These are phyloP conservation scores for Rhea americana DNA, from an alignment of 2,113 vertebrate genomes.

Conservation along the genomic window DNA sequence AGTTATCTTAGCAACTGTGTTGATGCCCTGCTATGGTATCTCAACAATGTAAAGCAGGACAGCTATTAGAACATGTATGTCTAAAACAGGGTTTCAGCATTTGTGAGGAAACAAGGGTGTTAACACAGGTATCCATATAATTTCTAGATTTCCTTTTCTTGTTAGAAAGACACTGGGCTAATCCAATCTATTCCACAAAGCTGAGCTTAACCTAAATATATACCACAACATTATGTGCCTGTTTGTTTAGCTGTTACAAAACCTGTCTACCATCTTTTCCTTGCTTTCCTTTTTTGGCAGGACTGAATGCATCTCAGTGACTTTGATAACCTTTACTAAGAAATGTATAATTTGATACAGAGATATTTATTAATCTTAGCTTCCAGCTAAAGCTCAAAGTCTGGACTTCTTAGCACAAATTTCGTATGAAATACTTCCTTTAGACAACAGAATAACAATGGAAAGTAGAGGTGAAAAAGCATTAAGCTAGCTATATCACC, in stretches of 20 bases:
- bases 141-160: background rate
- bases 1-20: background rate
- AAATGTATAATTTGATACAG: background rate
- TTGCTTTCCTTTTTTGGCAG: background rate
- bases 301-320: background rate
- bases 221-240: background rate
- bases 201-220: background rate
- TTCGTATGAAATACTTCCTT: background rate
- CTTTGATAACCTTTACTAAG: background rate
- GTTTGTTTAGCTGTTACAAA: background rate
- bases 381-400: background rate
- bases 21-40: background rate
- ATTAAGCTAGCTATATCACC: slow-evolving; percentile 5
- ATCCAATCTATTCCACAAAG: background rate
- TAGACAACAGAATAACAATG: slow-evolving; percentile 4
- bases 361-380: background rate
- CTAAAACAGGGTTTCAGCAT: background rate
- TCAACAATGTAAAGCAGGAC: background rate
- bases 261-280: background rate
- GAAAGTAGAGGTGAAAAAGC: background rate
- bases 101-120: background rate
- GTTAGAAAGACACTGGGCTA: background rate
- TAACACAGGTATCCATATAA: background rate
- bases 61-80: background rate
- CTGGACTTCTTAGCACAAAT: background rate